phyloP scores from a whole-genome alignment of 2,888 invertebrate genomes.

The Diachrysia chrysitis region DNA sequence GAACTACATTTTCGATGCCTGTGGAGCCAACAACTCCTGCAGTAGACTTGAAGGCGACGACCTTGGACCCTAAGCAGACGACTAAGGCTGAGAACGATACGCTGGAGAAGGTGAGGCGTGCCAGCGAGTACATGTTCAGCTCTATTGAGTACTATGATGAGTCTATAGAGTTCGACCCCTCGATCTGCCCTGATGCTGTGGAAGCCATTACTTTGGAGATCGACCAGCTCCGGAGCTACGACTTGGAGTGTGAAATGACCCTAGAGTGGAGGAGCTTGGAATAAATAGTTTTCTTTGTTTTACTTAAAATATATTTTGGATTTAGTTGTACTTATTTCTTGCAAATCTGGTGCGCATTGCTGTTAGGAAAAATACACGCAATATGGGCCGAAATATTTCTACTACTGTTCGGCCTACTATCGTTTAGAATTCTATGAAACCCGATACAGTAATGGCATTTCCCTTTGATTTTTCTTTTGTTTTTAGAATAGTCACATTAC shows the following conservation, averaged over 20 bases:
- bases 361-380: not conserved
- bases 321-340: not conserved
- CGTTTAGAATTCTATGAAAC: too few species aligned
- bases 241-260: conserved; percentile 74
- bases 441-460: too few species aligned
- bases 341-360: not conserved
- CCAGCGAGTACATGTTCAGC: conserved; percentile 77
- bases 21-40: conserved; percentile 23
- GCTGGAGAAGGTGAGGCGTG: conserved; percentile 58
- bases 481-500: too few species aligned
- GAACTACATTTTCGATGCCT: conserved; percentile 20
- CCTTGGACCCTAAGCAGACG: conserved; percentile 8
- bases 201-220: conserved; percentile 70
- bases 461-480: too few species aligned
- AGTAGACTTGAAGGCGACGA: conserved; percentile 30
- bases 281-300: conserved; percentile 7
- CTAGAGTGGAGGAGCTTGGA: conserved; percentile 76
- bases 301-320: not conserved
- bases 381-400: too few species aligned
- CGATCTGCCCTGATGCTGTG: conserved; percentile 69
- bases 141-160: conserved; percentile 82
- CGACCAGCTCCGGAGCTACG: conserved; percentile 73
- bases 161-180: conserved; percentile 60
- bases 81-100: conserved; percentile 43
- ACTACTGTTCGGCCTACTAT: too few species aligned